Evolutionary conservation across 2,797 vertebrate genomes (phyloP), one percentile per base, ranked within the genome.

Genomic region (Characodon lateralis): DNA sequence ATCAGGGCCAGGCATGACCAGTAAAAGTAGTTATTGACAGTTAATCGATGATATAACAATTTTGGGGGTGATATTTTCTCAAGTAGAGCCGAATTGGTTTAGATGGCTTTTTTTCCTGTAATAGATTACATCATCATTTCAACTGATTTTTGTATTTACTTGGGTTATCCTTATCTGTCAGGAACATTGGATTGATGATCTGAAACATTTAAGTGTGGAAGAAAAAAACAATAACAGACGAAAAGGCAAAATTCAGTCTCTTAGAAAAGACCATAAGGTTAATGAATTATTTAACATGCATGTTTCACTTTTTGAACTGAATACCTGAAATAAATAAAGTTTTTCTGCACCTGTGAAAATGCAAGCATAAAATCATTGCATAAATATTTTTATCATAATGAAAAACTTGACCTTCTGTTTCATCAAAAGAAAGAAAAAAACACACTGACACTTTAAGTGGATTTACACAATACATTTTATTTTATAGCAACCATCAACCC

Each of bases 401-500:
- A 68, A 24, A 3, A 2, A 31, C 6, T 18, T 59, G 16, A 68
- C 53, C 1, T 3, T 59, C 5, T 56, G 31, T 31, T 31, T 31
- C 31, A 31, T 31, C 31, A 76, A 77, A 71, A 10, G 78, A 74
- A 72, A 31, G 31, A 71, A 71, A 73, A 13, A 82, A 76, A 76
- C 68, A 75, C 46, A 58, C 41, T 78, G 9, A 84, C 18, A 73
- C 1, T 3, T n/a, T 48, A 28, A 70, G 8, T 71, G 46, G 41
- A 66, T 43, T 77, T 10, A 75, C 59, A 63, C 35, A 18, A 24
- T 53, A 5, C 9, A 0, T 6, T 83, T 83, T 35, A 77, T 70
- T 91, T 87, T 73, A 81, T 81, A 83, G 24, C 8, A 78, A 59
- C 69, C 18, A 78, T 5, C 26, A 74, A 69, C 53, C 31, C 58